phyloP scores from a whole-genome alignment of 2,113 vertebrate species.

The Platichthys stellatus region DNA sequence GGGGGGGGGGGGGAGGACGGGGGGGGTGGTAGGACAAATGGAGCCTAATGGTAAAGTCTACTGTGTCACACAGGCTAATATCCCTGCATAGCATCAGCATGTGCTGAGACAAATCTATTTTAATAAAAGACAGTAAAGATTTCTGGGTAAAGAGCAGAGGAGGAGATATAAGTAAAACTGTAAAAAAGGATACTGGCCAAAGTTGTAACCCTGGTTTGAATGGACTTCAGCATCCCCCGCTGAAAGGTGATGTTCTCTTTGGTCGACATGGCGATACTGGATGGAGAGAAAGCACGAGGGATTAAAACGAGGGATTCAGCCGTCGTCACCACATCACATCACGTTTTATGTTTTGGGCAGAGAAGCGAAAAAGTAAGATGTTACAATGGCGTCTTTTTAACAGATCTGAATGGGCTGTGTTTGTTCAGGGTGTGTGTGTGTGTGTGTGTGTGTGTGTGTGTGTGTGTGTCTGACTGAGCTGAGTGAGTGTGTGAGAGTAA shows the following conservation, averaged over 20 bases:
- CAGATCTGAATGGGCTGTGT: conserved; percentile 22
- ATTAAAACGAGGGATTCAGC: conserved; percentile 17
- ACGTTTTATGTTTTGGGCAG: conserved; percentile 22
- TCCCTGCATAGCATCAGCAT: background rate
- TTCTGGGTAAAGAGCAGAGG: no score
- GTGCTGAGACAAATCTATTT: no score
- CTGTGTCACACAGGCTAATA: conserved; percentile 1
- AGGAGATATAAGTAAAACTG: no score
- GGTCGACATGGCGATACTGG: conserved; percentile 97
- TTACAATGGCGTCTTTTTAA: conserved; percentile 12
- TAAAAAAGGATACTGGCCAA: conserved; percentile 97
- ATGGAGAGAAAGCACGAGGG: conserved; percentile 38
- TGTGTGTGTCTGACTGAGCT: conserved; percentile 13
- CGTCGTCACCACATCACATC: conserved; percentile 18
- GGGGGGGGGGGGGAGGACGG: no score
- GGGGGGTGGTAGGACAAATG: background rate
- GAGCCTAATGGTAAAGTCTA: conserved; percentile 2
- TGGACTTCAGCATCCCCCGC: conserved; percentile 93
- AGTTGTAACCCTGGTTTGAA: conserved; percentile 96
- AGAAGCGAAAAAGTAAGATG: conserved; percentile 20
- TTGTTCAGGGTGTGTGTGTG: conserved; percentile 15
- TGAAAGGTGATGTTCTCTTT: conserved; percentile 98
- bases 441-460: conserved; percentile 24
- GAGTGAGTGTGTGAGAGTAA: conserved; percentile 22
- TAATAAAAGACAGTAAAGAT: background rate